Conservation (phyloP, 1,140 invertebrate genomes). For the Forficula auricularia region DNA sequence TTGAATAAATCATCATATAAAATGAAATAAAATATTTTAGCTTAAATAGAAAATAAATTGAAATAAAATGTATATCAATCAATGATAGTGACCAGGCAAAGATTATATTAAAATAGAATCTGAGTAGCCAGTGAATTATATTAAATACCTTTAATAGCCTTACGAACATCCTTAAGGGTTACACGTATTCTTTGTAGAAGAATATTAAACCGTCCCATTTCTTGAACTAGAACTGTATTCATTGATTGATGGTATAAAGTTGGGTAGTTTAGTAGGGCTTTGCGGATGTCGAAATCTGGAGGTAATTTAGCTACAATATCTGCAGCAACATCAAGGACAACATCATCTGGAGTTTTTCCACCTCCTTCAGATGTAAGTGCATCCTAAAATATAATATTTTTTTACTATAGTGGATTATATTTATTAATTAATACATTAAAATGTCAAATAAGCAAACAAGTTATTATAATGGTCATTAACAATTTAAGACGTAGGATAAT, state of each 20-base stretch:
- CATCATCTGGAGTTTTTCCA: conserved; percentile 41
- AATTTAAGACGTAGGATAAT: too few relatives aligned
- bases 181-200: conserved; percentile 51
- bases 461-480: background rate
- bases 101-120: conserved; percentile 14
- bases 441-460: background rate
- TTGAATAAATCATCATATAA: background rate
- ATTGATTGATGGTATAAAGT: conserved; percentile 69
- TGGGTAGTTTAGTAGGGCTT: conserved; percentile 52
- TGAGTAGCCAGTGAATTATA: too few relatives aligned
- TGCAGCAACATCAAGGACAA: conserved; percentile 46
- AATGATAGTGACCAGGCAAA: background rate
- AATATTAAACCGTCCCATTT: conserved; percentile 78
- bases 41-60: too few relatives aligned
- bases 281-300: conserved; percentile 46
- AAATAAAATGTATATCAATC: conserved; percentile 9
- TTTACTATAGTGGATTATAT: too few relatives aligned
- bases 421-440: conserved; percentile 1
- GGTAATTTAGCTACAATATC: conserved; percentile 60
- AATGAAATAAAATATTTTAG: conserved; percentile 12
- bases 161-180: conserved; percentile 63
- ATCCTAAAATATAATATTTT: conserved; percentile 20
- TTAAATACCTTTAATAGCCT: conserved; percentile 78
- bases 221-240: conserved; percentile 86
- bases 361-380: conserved; percentile 20